These are phyloP conservation scores for Melanotus villosus DNA, from an alignment of 2,888 invertebrate genomes.

Conservation along the genomic window DNA sequence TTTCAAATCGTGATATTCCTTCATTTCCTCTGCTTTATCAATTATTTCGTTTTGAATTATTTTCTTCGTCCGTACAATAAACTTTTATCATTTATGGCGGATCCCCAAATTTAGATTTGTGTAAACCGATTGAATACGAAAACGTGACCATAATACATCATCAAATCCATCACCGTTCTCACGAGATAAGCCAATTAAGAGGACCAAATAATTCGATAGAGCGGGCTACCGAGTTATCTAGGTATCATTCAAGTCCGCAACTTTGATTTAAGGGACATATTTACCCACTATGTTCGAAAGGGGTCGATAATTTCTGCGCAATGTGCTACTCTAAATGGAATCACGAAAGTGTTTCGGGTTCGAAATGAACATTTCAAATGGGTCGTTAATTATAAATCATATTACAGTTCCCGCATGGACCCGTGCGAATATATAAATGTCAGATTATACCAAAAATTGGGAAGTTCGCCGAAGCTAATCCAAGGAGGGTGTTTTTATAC, in stretches of 20 bases:
- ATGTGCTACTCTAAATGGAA: conserved; percentile 11
- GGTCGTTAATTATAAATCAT: conserved; percentile 13
- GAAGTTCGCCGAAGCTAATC: not conserved
- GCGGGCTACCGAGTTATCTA: not conserved
- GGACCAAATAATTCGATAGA: conserved; percentile 8
- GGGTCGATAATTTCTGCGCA: conserved; percentile 29
- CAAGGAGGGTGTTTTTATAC: no score
- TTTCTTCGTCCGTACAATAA: no score
- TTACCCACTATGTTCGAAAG: conserved; percentile 15
- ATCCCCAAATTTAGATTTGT: no score
- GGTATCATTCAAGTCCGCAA: conserved; percentile 8
- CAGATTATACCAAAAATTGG: not conserved
- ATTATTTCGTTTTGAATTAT: no score
- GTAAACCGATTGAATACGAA: no score
- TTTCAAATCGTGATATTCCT: no score
- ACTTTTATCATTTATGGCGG: no score
- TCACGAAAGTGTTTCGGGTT: no score
- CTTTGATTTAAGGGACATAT: conserved; percentile 25
- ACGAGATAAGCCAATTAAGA: no score
- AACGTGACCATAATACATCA: no score
- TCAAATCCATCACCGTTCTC: no score
- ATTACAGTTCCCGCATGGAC: not conserved
- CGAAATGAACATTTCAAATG: conserved; percentile 17
- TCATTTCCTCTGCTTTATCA: no score
- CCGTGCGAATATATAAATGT: not conserved